Base-by-base conservation (phyloP, 2,888 invertebrate genomes). In the Lordiphosa andalusiaca region DNA sequence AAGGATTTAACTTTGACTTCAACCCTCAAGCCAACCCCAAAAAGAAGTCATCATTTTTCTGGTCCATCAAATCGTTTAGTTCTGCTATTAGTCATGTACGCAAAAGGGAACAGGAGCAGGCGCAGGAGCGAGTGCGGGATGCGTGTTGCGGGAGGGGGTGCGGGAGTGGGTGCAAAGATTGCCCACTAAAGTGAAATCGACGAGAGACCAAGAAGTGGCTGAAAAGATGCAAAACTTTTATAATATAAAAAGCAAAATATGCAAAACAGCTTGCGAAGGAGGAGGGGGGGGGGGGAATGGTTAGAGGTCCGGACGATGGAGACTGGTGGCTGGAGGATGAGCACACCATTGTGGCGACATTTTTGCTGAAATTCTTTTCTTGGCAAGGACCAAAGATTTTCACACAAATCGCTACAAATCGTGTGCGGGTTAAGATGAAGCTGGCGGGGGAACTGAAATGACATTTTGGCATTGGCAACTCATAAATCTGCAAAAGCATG, bases 51-150 rank as follows among this genome's bases (percentile, higher is more conserved):
- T 87, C 87, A 87, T 87, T 85, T 85, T 88, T 88, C 85, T 84
- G 85, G 85, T 87, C 84, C 86, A 86, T 87, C 85, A 88, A 87
- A 88, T 88, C 86, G 88, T 84, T 87, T 88, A 87, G 86, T 87
- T 87, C 81, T 76, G 87, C 87, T 77, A 86, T 87, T 86, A 86
- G 85, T 87, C 86, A 86, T 85, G 80, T 78, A 65, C 69, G 42
- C 41, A 53, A 56, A 46, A 38, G 56, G 42, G 53, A 52, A 47
- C 25, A 61, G 54, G 9, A n/a, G 10, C 46, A 44, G 7, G 6
- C 5, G 21, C 6, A 39, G 16, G 10, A 36, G 12, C 35, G 12
- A 13, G 19, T 30, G 47, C 53, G 41, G 16, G 10, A 33, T 16
- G 16, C 16, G 16, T 1, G 16, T 16, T 16, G 16, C 12, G 4